Conservation (phyloP, 1,140 invertebrate genomes). For the Phymastichus coffea region DNA sequence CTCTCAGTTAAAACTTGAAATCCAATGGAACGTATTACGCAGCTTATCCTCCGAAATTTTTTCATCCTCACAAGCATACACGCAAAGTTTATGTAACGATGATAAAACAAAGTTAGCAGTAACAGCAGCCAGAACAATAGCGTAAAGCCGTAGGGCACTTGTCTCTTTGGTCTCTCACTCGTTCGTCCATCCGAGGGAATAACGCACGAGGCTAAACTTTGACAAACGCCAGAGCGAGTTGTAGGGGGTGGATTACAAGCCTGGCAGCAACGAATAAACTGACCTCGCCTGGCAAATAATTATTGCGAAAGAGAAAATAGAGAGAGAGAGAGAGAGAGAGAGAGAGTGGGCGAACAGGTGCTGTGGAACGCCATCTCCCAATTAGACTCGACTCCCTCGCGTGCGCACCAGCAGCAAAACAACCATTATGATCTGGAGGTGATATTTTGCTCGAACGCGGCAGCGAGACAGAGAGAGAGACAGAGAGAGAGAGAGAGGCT, state of each 20-base stretch:
- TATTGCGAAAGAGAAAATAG: no score
- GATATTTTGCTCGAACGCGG: not conserved
- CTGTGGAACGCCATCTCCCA: not conserved
- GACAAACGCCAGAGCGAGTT: conserved; percentile 35
- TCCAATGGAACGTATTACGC: no score
- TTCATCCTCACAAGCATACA: not conserved
- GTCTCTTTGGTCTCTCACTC: no score
- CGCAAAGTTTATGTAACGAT: not conserved
- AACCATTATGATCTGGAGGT: no score
- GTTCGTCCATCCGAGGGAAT: no score
- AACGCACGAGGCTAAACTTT: conserved; percentile 39
- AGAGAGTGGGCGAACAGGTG: not conserved
- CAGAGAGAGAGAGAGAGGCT: no score
- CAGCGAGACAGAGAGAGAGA: no score
- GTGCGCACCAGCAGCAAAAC: not conserved
- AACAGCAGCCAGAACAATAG: no score
- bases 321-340: not conserved
- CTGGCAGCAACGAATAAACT: conserved; percentile 32
- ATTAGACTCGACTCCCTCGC: not conserved
- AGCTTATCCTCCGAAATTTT: no score
- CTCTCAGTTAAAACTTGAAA: no score
- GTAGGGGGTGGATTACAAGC: conserved; percentile 39
- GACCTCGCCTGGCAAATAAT: conserved; percentile 38
- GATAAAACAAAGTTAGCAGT: conserved; percentile 20
- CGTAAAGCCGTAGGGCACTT: no score